Base-by-base conservation (phyloP, 2,888 invertebrate species). In the Dilophus febrilis region DNA sequence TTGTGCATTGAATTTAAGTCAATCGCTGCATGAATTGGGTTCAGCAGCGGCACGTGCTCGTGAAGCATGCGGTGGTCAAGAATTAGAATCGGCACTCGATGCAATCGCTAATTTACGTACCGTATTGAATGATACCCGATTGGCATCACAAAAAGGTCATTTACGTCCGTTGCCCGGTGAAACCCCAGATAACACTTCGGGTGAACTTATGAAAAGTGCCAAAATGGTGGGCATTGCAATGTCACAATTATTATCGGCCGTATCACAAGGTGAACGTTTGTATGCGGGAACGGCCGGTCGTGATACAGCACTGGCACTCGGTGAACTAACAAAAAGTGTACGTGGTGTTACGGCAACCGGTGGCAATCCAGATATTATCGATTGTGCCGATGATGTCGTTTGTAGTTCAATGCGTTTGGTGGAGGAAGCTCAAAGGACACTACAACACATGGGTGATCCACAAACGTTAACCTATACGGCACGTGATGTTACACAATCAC, bases 131-230 rank as follows among this genome's bases (percentile, higher is more conserved):
- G 87, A 86, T 50, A 77, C 86, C 46, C 77, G 82, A 40, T 70
- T 72, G 44, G 81, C 86, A 0, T 82, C 85, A 0, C 65, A 75
- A 22, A 72, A 74, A 0, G 73, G 77, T 42, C 71, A 74, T 17
- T 64, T 94, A 31, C 67, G 75, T 43, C 88, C 91, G 0, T 61
- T 92, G 47, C 92, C 92, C 0, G 90, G 86, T 33, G 86, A 88
- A 58, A 82, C 80, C 13, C 54, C 65, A 32, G 71, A 72, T 44
- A 69, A 68, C 54, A 67, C 71, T 0, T 64, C 65, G 0, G 64
- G 64, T 0, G 64, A 64, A 1, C 52, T 72, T 45, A 61, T 61
- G 18, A 57, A 59, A 2, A 64, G 70, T 0, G 61, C 65, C 2
- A 88, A 90, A 57, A 71, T 76, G 34, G 84, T 90, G 1, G 85